phyloP scores from a whole-genome alignment of 2,888 invertebrate species.

The Euphydryas editha region DNA sequence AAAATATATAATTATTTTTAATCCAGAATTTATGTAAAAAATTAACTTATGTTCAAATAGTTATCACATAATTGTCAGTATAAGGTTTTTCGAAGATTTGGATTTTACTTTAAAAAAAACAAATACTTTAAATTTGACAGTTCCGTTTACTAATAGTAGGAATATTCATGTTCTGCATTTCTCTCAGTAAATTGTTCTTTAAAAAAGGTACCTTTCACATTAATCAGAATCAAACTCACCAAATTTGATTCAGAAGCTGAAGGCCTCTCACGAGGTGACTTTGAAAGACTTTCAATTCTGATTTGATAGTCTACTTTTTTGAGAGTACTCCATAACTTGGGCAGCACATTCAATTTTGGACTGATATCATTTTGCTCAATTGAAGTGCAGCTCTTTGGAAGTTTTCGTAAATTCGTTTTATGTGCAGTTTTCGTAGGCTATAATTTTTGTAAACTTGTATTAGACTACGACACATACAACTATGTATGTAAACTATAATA shows the following conservation, averaged over 20 bases:
- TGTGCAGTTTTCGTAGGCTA: slow-evolving; percentile 48
- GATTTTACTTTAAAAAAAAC: too few species aligned
- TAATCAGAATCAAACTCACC: slow-evolving; percentile 39
- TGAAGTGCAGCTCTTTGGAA: slow-evolving; percentile 40
- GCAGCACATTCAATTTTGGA: slow-evolving; percentile 48
- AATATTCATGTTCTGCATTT: too few species aligned
- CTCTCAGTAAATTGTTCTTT: too few species aligned
- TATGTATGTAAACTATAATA: not conserved
- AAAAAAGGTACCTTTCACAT: too few species aligned
- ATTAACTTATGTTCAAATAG: too few species aligned
- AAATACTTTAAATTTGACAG: too few species aligned
- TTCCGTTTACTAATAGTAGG: too few species aligned
- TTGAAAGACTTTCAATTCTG: slow-evolving; percentile 36
- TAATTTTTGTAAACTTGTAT: not conserved
- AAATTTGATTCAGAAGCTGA: slow-evolving; percentile 60
- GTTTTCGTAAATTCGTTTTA: slow-evolving; percentile 44
- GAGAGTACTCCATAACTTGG: slow-evolving; percentile 38
- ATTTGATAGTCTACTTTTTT: slow-evolving; percentile 35
- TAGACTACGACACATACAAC: not conserved
- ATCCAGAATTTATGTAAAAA: too few species aligned
- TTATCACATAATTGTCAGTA: too few species aligned
- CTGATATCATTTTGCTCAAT: slow-evolving; percentile 55
- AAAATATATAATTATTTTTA: not conserved
- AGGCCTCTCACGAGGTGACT: slow-evolving; percentile 47
- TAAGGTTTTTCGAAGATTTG: too few species aligned